These are phyloP conservation scores for Choreutis nemorana DNA, from an alignment of 2,888 invertebrate species.

Conservation along the genomic window DNA sequence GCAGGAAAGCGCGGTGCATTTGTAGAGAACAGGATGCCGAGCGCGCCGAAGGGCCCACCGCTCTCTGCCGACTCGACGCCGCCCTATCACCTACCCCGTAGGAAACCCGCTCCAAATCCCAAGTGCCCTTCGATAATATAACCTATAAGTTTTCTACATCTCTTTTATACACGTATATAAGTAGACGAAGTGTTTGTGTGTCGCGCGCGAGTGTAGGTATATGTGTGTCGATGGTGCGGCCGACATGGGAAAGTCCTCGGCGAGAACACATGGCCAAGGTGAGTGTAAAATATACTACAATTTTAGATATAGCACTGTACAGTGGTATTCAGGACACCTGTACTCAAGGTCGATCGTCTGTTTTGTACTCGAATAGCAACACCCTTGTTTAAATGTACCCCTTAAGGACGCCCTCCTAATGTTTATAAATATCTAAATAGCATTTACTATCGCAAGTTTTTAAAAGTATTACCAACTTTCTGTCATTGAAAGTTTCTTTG, in stretches of 20 bases:
- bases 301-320: too few species aligned
- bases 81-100: constrained; percentile 52
- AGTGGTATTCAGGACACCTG: constrained; percentile 27
- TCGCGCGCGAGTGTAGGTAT: constrained; percentile 47
- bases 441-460: too few species aligned
- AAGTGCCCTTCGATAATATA: constrained; percentile 63
- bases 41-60: constrained; percentile 65
- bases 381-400: too few species aligned
- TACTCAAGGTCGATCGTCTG: constrained; percentile 28
- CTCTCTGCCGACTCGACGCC: constrained; percentile 48
- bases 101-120: constrained; percentile 50
- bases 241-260: constrained; percentile 68
- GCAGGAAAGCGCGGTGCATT: constrained; percentile 43
- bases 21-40: constrained; percentile 58
- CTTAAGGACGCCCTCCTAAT: too few species aligned
- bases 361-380: too few species aligned
- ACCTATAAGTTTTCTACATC: constrained; percentile 54
- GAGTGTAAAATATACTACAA: constrained; percentile 34
- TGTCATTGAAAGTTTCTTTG: too few species aligned
- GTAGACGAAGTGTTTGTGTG: constrained; percentile 45
- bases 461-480: too few species aligned
- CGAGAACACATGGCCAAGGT: constrained; percentile 67
- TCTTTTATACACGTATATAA: too few species aligned
- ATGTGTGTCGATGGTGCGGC: constrained; percentile 63
- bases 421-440: too few species aligned